Base-by-base conservation (phyloP, 2,888 invertebrate species). In the Hemithea aestivaria region DNA sequence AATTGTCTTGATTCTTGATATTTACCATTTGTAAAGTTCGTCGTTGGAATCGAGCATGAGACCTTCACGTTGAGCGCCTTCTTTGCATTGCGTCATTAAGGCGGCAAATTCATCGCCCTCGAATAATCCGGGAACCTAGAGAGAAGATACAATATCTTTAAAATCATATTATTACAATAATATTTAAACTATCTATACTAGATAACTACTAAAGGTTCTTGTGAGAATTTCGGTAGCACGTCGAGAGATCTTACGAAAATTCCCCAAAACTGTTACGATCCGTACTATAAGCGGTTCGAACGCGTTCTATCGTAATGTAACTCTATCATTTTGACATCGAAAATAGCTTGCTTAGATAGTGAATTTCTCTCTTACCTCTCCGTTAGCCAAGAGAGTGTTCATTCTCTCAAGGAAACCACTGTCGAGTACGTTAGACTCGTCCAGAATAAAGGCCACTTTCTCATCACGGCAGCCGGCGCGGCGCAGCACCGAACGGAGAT, bases 21-120 rank as follows among this genome's bases (percentile, higher is more conserved):
- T 61, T 60, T 54, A 85, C 99, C 99, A 99, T 88, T 99, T 99
- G 84, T 99, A 99, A 6, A 99, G 85, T 76, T 99, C 99, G 75
- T 99, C 99, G 58, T 95, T 96, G 0, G 98, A 97, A 80, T 99
- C 99, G 28, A 99, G 87, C 98, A 99, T 99, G 26, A 98, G 89
- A 2, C 99, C 99, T 83, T 99, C 98, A 41, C 98, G 90, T 70
- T 98, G 98, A 1, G 99, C 97, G 2, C 99, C 99, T 84, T 99
- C 99, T 77, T 99, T 99, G 77, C 99, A 99, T 74, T 99, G 99
- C 0, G 99, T 99, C 98, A 99, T 99, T 40, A 99, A 87, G 0
- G 99, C 98, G 1, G 98, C 97, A 73, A 98, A 98, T 72, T 99
- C 99, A 65, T 99, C 99, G 6, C 99, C 96, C 79, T 97, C 96